Base-by-base conservation (phyloP, 2,797 vertebrate species). In the Gymnoscopelus microlampas region DNA sequence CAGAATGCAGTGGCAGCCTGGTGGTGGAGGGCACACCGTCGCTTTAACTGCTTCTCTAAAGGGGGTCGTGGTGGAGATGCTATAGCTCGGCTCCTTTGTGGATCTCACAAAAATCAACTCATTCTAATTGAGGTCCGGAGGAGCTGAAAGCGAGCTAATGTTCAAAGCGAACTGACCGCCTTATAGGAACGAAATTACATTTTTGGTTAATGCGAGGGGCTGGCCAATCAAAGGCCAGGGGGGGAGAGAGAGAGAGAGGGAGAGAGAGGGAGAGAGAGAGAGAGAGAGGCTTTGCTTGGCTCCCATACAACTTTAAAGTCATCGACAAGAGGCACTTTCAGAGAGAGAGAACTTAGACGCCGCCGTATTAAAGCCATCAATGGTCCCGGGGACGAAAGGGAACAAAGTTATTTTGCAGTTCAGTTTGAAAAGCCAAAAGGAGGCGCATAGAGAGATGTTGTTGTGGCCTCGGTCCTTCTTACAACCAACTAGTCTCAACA, bases 141-240 rank as follows among this genome's bases (percentile, higher is more conserved):
- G 39, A 91, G 89, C 92, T 95, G 94, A 95, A 95, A 96, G 92
- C 88, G 95, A 95, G 93, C 94, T 95, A 94, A 96, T 95, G 94
- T 94, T 95, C 93, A 95, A 93, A 95, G 93, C 87, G 47, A 89
- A 90, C 89, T 91, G 89, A 89, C 91, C 91, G 90, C 87, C 90
- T 80, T 63, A 51, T 49, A 87, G 80, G 78, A 89, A 92, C 89
- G 87, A 94, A 92, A 93, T 93, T 80, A 91, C 88, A 90, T 93
- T 87, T 93, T 89, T 89, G 56, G 77, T 79, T 85, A 80, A 5
- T 56, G 44, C 59, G 70, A 87, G 67, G 88, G 89, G 87, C 73
- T 87, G 80, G 74, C 88, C 88, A 89, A 94, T 95, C 91, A 94
- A 93, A 90, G 85, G 70, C 39, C 39, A 44, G 3, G 35, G 7